A percentile compares a stretch with the other conserved stretches of the same genome.
phyloP scores from a whole-genome alignment of 2,797 vertebrate genomes.

The Falco cherrug region DNA sequence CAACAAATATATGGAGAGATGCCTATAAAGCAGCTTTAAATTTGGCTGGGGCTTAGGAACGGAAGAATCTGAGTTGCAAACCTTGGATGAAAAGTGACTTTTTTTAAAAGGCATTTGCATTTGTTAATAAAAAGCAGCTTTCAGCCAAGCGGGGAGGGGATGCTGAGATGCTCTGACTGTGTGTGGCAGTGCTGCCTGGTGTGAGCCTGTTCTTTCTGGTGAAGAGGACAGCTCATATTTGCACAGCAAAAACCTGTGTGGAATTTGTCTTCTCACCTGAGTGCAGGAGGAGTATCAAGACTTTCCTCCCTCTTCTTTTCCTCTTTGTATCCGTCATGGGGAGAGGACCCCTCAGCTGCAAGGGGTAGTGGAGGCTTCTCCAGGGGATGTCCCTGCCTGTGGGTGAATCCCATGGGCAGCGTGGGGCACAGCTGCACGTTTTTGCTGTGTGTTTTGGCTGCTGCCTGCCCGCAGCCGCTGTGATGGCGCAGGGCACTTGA shows the following conservation, averaged over 20 bases:
- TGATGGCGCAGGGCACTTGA: not conserved
- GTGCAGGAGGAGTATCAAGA: not conserved
- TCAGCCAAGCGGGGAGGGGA: not conserved
- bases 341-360: not conserved
- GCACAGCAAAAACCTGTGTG: not conserved
- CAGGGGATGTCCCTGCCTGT: not conserved
- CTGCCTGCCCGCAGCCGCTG: accelerated
- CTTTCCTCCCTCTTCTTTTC: not conserved
- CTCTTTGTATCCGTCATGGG: not conserved
- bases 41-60: constrained; percentile 46
- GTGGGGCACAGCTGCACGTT: not conserved
- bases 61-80: constrained; percentile 35
- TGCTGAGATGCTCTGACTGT: not conserved
- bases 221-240: not conserved
- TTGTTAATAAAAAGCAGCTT: constrained; percentile 50
- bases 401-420: not conserved
- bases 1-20: constrained; percentile 49
- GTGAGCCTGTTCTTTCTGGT: not conserved
- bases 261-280: not conserved
- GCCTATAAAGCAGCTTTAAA: constrained; percentile 56
- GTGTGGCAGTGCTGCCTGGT: not conserved
- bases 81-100: constrained; percentile 41
- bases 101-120: not conserved
- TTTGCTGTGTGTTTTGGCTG: not conserved
- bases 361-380: not conserved